A percentile compares a stretch with the other conserved stretches of the same genome.
Conservation (phyloP, 2,888 invertebrate genomes). For the Barypeithes pellucidus region DNA sequence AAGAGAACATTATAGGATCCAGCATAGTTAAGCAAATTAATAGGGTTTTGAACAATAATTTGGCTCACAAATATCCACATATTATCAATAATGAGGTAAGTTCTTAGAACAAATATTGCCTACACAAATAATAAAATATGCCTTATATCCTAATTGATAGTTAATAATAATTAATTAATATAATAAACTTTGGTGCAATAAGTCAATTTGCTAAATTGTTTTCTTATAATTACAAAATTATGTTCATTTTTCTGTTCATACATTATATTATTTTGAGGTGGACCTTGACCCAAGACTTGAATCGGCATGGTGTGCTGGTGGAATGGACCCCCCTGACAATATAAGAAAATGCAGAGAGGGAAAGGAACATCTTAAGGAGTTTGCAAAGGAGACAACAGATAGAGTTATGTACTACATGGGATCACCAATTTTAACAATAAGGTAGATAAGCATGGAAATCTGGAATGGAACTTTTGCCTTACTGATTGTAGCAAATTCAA, state of each 20-base stretch:
- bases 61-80: conserved; percentile 76
- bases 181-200: too few species aligned
- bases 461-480: too few species aligned
- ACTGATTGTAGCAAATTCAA: too few species aligned
- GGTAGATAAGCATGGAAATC: conserved; percentile 71
- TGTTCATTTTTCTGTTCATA: too few species aligned
- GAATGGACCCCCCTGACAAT: conserved; percentile 75
- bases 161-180: too few species aligned
- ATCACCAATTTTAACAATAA: conserved; percentile 41
- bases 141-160: too few species aligned
- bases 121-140: too few species aligned
- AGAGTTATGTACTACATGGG: conserved; percentile 79
- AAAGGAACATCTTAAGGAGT: conserved; percentile 68
- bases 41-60: conserved; percentile 76
- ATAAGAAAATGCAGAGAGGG: conserved; percentile 67
- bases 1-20: conserved; percentile 72
- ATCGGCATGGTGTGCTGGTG: conserved; percentile 90
- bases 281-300: conserved; percentile 87
- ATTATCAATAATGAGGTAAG: conserved; percentile 76
- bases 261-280: conserved; percentile 70
- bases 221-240: too few species aligned
- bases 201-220: not conserved
- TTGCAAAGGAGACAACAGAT: conserved; percentile 75
- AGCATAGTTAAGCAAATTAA: conserved; percentile 80
- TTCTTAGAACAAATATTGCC: too few species aligned